Conservation (phyloP, 2,797 vertebrate genomes). For the Melanogrammus aeglefinus region DNA sequence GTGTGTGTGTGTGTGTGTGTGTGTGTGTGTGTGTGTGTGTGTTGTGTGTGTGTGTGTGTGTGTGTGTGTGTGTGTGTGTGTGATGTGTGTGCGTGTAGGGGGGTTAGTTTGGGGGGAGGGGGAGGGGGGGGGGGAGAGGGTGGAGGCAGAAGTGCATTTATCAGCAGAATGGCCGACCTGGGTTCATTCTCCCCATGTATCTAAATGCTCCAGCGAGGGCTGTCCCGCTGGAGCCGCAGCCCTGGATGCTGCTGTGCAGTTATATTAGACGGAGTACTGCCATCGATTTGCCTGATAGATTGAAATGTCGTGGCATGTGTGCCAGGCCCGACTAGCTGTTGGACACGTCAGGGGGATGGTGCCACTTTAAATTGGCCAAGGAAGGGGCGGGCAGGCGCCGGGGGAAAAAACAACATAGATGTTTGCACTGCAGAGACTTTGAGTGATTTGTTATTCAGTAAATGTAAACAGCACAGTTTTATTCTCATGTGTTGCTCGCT, state of each 20-base stretch:
- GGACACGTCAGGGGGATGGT: constrained; percentile 34
- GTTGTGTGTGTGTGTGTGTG: no score
- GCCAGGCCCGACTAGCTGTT: constrained; percentile 45
- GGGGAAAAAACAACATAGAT: constrained; percentile 10
- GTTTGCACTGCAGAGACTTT: background rate
- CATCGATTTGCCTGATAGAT: constrained; percentile 68
- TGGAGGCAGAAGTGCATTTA: constrained; percentile 59
- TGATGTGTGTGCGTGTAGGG: no score
- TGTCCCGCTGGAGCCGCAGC: constrained; percentile 32
- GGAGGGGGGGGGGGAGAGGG: no score
- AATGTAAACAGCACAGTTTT: background rate
- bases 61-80: no score
- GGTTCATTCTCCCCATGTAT: constrained; percentile 50
- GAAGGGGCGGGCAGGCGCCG: background rate
- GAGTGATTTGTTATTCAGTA: constrained; percentile 1
- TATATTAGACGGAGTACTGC: constrained; percentile 46
- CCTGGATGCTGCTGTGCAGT: constrained; percentile 43
- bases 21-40: no score
- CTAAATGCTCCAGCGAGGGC: constrained; percentile 55
- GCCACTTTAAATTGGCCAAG: constrained; percentile 40
- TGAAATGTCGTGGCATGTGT: constrained; percentile 62
- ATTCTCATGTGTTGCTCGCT: constrained; percentile 13
- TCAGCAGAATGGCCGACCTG: constrained; percentile 65
- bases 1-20: no score
- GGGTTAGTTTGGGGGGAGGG: no score